A percentile compares a stretch with the other conserved stretches of the same genome.
Evolutionary conservation across 2,797 vertebrate species (phyloP).

Genomic region (Phyllotis vaccarum): DNA sequence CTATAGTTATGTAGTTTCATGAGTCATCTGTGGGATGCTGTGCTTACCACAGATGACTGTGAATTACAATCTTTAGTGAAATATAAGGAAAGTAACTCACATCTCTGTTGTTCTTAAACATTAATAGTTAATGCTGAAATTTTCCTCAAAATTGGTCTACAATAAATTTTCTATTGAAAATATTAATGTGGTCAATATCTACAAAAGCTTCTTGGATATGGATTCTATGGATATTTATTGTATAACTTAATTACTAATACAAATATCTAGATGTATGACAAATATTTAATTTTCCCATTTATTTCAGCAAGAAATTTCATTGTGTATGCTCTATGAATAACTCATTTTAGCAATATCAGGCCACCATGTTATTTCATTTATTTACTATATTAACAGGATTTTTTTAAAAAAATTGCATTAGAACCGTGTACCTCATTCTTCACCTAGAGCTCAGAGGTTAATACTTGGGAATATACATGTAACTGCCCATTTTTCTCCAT

Average conservation of each 20-base stretch:
- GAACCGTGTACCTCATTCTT: background rate
- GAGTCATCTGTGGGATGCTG: background rate
- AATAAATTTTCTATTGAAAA: background rate
- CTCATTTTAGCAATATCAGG: background rate
- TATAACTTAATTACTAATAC: background rate
- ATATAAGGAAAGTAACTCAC: background rate
- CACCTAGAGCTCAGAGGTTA: background rate
- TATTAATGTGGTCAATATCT: background rate
- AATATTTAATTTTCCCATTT: background rate
- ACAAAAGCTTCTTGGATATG: no score
- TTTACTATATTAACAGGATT: background rate
- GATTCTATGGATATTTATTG: background rate
- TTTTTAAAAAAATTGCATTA: background rate
- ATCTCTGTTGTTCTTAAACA: background rate
- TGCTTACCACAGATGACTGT: background rate
- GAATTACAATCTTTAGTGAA: background rate
- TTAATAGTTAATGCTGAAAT: background rate
- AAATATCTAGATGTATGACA: background rate
- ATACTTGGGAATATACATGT: background rate
- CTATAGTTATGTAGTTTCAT: background rate
- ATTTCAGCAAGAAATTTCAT: background rate
- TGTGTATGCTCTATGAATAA: background rate
- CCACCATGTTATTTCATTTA: background rate
- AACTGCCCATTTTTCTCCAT: background rate
- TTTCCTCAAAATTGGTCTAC: background rate